Percentiles rank a stretch among this genome's conserved stretches.
phyloP scores from a whole-genome alignment of 1,140 invertebrate genomes.

The Scaptomyza hsui region DNA sequence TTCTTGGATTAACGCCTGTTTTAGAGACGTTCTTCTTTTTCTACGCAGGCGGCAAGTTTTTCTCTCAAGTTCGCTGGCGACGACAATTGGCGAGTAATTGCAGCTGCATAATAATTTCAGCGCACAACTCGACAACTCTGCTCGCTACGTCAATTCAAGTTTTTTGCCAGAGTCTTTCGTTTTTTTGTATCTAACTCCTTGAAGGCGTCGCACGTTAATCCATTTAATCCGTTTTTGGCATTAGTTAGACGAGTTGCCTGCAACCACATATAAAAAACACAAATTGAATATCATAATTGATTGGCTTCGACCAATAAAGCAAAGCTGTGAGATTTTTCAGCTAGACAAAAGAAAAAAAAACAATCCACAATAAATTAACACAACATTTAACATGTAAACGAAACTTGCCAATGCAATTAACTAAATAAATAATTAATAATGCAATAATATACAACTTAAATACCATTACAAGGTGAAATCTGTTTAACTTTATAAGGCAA shows the following conservation, averaged over 20 bases:
- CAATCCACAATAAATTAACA: slow-evolving; percentile 58
- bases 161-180: slow-evolving; percentile 62
- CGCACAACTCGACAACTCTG: slow-evolving; percentile 26
- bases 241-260: slow-evolving; percentile 50
- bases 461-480: slow-evolving; percentile 67
- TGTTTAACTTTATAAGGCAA: slow-evolving; percentile 33
- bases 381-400: slow-evolving; percentile 20
- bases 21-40: slow-evolving; percentile 7
- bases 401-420: slow-evolving; percentile 12
- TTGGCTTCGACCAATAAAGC: slow-evolving; percentile 21
- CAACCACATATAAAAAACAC: slow-evolving; percentile 33
- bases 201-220: slow-evolving; percentile 50
- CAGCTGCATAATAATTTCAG: slow-evolving; percentile 75
- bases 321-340: slow-evolving; percentile 24
- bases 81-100: slow-evolving; percentile 81
- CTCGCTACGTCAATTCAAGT: slow-evolving; percentile 60
- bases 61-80: slow-evolving; percentile 33
- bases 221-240: slow-evolving; percentile 74
- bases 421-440: slow-evolving; percentile 34
- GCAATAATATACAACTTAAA: slow-evolving; percentile 39
- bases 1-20: slow-evolving; percentile 71
- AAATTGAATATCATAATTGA: slow-evolving; percentile 53
- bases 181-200: slow-evolving; percentile 21
- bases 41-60: slow-evolving; percentile 53
- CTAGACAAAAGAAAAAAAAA: slow-evolving; percentile 23